These are phyloP conservation scores for Huso huso DNA, from an alignment of 2,797 vertebrate genomes.

Conservation along the genomic window DNA sequence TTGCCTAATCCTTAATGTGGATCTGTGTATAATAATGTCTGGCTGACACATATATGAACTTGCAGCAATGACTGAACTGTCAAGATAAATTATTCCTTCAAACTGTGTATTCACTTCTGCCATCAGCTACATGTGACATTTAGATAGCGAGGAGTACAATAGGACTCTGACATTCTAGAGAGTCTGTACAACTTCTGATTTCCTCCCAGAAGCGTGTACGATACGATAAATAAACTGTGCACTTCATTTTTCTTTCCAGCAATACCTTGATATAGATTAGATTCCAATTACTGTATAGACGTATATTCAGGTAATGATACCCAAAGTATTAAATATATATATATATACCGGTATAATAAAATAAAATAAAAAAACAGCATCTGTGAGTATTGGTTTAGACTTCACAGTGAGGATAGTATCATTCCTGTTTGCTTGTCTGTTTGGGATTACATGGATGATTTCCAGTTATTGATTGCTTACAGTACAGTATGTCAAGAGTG, in stretches of 20 bases:
- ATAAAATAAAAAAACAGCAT: no score
- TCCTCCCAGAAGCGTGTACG: no score
- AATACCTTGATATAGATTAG: no score
- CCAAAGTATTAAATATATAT: no score
- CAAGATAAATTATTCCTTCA: neutral
- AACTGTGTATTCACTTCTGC: neutral
- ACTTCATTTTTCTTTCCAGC: no score
- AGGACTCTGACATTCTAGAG: neutral
- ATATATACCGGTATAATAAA: no score
- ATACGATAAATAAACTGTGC: no score
- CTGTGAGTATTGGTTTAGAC: no score
- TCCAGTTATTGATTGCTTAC: constrained; percentile 1
- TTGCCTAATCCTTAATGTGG: neutral
- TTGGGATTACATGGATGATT: neutral
- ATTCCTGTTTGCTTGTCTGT: neutral
- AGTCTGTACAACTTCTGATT: neutral
- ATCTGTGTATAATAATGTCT: neutral
- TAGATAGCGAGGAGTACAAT: neutral
- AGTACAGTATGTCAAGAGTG: neutral
- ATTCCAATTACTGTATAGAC: no score
- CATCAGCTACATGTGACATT: constrained; percentile 2
- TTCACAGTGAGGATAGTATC: no score
- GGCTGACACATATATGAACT: neutral
- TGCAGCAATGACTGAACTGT: neutral
- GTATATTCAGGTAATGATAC: no score